A percentile compares a stretch with the other conserved stretches of the same genome.
These are phyloP conservation scores for Parauchenoglanis ngamensis DNA, from an alignment of 2,797 vertebrate species.

Conservation along the genomic window DNA sequence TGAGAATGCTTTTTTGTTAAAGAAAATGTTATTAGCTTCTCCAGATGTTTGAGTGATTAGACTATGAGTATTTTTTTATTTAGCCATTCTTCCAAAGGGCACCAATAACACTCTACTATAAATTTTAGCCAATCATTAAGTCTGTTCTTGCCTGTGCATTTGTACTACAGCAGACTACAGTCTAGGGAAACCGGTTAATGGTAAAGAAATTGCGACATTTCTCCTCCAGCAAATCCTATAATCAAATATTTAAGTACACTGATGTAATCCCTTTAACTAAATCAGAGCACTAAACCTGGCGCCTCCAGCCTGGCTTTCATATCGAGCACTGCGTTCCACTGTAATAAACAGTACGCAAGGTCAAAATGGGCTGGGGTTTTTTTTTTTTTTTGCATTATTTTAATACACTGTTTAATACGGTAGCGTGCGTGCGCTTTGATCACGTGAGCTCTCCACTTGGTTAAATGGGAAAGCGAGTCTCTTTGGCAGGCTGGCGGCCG, in stretches of 20 bases:
- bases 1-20: background rate
- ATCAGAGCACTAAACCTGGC: constrained; percentile 8
- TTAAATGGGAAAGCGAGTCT: constrained; percentile 77
- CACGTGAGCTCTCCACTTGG: constrained; percentile 75
- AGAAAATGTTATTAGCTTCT: background rate
- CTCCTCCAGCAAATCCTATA: constrained; percentile 8
- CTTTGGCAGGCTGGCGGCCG: constrained; percentile 72
- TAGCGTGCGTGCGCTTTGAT: constrained; percentile 63
- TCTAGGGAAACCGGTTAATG: background rate
- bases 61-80: background rate
- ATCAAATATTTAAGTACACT: constrained; percentile 44
- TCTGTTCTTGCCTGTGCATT: background rate
- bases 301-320: background rate
- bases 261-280: constrained; percentile 67
- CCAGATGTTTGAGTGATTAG: background rate
- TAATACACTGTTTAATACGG: constrained; percentile 18
- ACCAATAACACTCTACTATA: background rate
- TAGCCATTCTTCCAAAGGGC: background rate
- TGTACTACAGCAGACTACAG: background rate
- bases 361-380: background rate
- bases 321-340: background rate
- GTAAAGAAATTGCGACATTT: background rate
- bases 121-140: background rate
- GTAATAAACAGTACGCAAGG: background rate
- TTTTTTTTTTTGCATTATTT: background rate